These are phyloP conservation scores for Solenodon paradoxus DNA, from an alignment of 2,113 vertebrate species.

Conservation along the genomic window DNA sequence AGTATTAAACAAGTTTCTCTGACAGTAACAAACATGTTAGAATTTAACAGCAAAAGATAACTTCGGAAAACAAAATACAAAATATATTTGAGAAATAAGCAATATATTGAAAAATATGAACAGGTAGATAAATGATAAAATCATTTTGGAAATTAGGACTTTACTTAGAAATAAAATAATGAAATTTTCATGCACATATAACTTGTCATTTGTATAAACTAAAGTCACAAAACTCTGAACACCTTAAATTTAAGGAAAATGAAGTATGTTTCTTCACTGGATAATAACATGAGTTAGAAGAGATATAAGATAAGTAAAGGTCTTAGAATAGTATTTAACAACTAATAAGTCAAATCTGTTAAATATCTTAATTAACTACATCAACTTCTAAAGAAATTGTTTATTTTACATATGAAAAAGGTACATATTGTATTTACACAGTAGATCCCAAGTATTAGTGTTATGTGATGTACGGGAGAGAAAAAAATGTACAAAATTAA, in stretches of 20 bases:
- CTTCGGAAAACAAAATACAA: neutral
- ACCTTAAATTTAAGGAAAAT: no score
- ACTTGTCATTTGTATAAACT: neutral
- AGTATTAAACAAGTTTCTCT: neutral
- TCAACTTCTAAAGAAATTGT: neutral
- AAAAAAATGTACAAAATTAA: neutral
- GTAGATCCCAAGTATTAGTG: neutral
- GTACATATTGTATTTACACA: neutral
- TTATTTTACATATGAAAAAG: neutral
- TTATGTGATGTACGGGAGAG: neutral
- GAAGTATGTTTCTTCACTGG: no score
- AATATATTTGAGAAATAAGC: neutral
- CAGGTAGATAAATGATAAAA: neutral
- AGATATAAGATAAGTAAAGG: neutral
- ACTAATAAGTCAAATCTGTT: neutral
- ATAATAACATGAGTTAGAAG: neutral
- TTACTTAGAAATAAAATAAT: neutral
- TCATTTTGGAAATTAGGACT: neutral
- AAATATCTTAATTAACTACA: neutral
- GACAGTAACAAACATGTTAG: neutral
- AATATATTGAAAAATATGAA: neutral
- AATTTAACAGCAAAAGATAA: neutral
- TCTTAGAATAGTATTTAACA: neutral
- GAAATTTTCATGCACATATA: neutral
- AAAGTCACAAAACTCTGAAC: neutral